phyloP scores from a whole-genome alignment of 30 jellyfish, hydroid and myxozoan genomes.

The Aurelia sp. region DNA sequence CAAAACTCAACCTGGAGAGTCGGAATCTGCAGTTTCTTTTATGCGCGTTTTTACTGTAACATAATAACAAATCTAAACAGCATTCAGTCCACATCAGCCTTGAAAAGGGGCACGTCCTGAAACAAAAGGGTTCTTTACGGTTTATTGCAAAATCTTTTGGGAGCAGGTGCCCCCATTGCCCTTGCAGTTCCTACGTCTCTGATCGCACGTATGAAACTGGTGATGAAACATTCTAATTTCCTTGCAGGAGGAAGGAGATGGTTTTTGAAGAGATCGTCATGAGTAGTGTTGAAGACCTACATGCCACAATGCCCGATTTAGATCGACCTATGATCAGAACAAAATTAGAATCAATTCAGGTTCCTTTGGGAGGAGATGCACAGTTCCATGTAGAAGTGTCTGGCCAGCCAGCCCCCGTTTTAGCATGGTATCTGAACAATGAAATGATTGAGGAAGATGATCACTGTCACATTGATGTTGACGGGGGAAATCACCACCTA shows the following conservation, averaged over 20 bases:
- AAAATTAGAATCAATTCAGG: slow-evolving; percentile 30
- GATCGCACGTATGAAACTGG: not conserved
- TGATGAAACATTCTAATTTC: not conserved
- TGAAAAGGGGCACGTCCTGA: too few species aligned
- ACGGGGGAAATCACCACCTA: slow-evolving; percentile 69
- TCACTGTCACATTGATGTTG: slow-evolving; percentile 38
- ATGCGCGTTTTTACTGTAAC: too few species aligned
- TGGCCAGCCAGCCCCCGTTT: slow-evolving; percentile 90
- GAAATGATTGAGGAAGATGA: slow-evolving; percentile 76
- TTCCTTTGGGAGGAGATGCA: slow-evolving; percentile 64
- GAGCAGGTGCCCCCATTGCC: too few species aligned
- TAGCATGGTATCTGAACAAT: slow-evolving; percentile 84
- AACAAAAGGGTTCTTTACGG: too few species aligned
- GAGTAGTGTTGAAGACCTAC: slow-evolving; percentile 51
- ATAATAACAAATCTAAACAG: too few species aligned
- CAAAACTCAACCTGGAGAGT: too few species aligned
- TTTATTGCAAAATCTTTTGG: too few species aligned
- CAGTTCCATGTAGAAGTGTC: slow-evolving; percentile 69
- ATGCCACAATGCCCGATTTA: slow-evolving; percentile 38
- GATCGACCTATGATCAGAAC: slow-evolving; percentile 65
- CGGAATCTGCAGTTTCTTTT: too few species aligned
- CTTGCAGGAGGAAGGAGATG: slow-evolving; percentile 43
- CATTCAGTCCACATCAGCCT: too few species aligned
- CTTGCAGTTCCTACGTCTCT: not conserved
- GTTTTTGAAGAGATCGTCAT: slow-evolving; percentile 53